These are phyloP conservation scores for Drosophila prolongata DNA, from an alignment of 2,888 invertebrate genomes.

Conservation along the genomic window DNA sequence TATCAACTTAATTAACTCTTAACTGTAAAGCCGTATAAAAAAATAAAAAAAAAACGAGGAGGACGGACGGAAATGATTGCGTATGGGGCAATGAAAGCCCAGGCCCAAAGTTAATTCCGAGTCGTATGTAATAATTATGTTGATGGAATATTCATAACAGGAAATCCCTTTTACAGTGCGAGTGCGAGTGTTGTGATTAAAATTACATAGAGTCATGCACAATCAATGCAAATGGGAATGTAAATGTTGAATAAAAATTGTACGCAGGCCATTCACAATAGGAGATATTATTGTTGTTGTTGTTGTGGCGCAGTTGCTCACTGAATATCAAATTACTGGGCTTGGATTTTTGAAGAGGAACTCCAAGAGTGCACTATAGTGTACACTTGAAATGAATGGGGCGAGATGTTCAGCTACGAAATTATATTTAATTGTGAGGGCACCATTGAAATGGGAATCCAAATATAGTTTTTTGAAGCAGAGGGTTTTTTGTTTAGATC, in stretches of 20 bases:
- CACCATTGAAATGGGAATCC: not conserved
- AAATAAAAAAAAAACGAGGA: slow-evolving; percentile 29
- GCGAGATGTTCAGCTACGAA: not conserved
- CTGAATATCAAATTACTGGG: slow-evolving; percentile 73
- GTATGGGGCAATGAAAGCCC: slow-evolving; percentile 39
- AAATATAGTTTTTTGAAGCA: not conserved
- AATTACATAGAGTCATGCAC: slow-evolving; percentile 78
- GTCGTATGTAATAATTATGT: slow-evolving; percentile 66
- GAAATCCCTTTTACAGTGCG: slow-evolving; percentile 67
- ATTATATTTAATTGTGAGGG: not conserved
- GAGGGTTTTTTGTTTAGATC: too few relatives aligned
- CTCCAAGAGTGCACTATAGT: slow-evolving; percentile 42
- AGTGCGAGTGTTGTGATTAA: slow-evolving; percentile 61
- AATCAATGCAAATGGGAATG: slow-evolving; percentile 80
- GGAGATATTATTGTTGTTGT: slow-evolving; percentile 34
- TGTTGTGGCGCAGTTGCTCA: slow-evolving; percentile 64
- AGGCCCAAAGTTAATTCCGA: slow-evolving; percentile 41
- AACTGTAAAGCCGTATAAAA: slow-evolving; percentile 58
- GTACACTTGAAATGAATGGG: slow-evolving; percentile 18
- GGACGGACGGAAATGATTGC: slow-evolving; percentile 63
- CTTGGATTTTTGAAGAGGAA: slow-evolving; percentile 41
- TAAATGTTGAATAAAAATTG: slow-evolving; percentile 58
- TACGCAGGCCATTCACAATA: slow-evolving; percentile 54
- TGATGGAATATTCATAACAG: slow-evolving; percentile 67
- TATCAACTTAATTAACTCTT: slow-evolving; percentile 74